phyloP scores from a whole-genome alignment of 2,113 vertebrate genomes.

The Anoplopoma fimbria region DNA sequence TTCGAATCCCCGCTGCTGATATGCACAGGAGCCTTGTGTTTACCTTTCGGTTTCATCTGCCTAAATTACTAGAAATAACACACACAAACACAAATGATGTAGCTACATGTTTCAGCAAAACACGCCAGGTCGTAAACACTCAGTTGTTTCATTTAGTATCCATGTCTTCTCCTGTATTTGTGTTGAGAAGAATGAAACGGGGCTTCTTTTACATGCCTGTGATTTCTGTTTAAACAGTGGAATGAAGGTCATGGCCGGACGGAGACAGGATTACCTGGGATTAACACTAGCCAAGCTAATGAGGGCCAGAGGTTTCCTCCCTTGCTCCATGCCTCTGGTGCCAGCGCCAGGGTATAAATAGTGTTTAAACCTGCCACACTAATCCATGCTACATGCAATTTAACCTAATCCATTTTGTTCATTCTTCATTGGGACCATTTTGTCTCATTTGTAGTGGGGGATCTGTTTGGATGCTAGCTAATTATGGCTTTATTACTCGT shows the following conservation, averaged over 20 bases:
- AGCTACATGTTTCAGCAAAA: background rate
- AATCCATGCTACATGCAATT: constrained; percentile 52
- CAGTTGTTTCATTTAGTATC: background rate
- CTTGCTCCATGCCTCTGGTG: constrained; percentile 18
- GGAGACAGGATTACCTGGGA: constrained; percentile 68
- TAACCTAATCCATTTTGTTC: constrained; percentile 33
- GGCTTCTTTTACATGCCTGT: background rate
- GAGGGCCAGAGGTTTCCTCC: constrained; percentile 55
- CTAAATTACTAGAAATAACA: background rate
- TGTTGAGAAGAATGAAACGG: background rate
- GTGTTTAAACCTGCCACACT: constrained; percentile 41
- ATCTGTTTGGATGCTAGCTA: constrained; percentile 2
- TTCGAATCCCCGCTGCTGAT: constrained; percentile 23
- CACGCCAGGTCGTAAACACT: background rate
- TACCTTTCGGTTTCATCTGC: constrained; percentile 4
- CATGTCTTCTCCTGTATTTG: background rate
- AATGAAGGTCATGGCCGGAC: constrained; percentile 56
- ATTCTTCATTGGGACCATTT: constrained; percentile 12
- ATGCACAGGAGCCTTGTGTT: background rate
- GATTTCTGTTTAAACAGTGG: constrained; percentile 1
- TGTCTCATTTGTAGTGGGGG: background rate
- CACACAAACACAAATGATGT: background rate
- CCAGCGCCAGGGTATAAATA: constrained; percentile 43
- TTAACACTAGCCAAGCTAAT: constrained; percentile 61
- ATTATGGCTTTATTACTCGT: constrained; percentile 3